Percentiles rank a stretch among this genome's conserved stretches.
Evolutionary conservation across 2,888 invertebrate genomes (phyloP).

Genomic region (Sarcophaga subvicina): DNA sequence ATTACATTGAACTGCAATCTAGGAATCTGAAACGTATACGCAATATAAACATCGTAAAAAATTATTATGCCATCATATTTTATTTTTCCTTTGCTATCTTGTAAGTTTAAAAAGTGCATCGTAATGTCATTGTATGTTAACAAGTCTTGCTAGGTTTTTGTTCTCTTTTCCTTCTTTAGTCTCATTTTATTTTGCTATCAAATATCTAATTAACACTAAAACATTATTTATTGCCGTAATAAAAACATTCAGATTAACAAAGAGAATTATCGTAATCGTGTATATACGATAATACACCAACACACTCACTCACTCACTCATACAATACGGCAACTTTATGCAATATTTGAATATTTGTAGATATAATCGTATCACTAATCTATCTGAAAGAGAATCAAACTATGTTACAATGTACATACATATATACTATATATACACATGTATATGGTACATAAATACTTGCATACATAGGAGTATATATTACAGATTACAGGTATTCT

Average conservation of each 20-base stretch:
- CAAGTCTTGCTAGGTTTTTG: not conserved
- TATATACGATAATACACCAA: not conserved
- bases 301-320: not conserved
- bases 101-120: constrained; percentile 21
- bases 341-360: not conserved
- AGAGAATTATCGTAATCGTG: constrained; percentile 40
- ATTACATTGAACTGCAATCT: no score
- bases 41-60: not conserved
- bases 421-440: no score
- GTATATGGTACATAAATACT: not conserved
- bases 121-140: not conserved
- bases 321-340: not conserved
- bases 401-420: not conserved
- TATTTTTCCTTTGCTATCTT: not conserved
- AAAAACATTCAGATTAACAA: constrained; percentile 78
- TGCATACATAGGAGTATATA: not conserved
- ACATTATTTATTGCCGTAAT: constrained; percentile 78
- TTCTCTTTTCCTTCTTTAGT: constrained; percentile 22
- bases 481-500: not conserved
- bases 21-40: no score
- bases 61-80: not conserved
- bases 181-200: constrained; percentile 72
- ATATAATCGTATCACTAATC: not conserved
- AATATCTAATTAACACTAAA: constrained; percentile 79
- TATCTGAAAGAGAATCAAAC: not conserved